Evolutionary conservation across 2,888 invertebrate genomes (phyloP), one percentile per base, ranked within the genome.

Genomic region (Onthophagus sagittarius): DNA sequence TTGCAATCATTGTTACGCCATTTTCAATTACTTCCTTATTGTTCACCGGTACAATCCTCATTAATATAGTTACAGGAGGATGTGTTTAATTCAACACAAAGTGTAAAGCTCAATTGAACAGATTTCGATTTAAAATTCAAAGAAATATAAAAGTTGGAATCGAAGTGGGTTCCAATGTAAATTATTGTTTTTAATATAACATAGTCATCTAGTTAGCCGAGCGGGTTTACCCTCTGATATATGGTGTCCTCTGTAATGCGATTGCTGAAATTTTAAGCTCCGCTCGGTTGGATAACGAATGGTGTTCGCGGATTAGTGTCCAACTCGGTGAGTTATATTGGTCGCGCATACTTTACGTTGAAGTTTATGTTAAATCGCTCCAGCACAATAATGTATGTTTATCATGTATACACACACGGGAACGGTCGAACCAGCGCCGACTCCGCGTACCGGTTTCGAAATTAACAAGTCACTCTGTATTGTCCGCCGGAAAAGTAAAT

Each of bases 351-450:
- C 80, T 83, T 81, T 82, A 82, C 81, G 81, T 81, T 78, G 79
- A 83, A 81, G 82, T 81, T 81, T 82, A 81, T 82, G 81, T 83
- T 81, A 80, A 81, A 81, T 81, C 81, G 81, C 80, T 78, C 79
- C 78, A 76, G 76, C 79, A 82, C 79, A 82, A 82, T 82, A 82
- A 82, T 81, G 77, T 78, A 81, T 80, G 78, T 79, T 81, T 80
- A 79, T 76, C 74, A 74, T 74, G 74, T 23, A 32, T 23, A 32
- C 31, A 15, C 31, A 32, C 32, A 23, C 23, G 31, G n/a, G 23
- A 31, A 31, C n/a, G 31, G 23, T 64, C 31, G 4, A 6, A 6
- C n/a, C 67, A 67, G 67, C 23, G 32, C 31, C 31, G 15, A 63
- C 23, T 4, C 67, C 15, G 31, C 71, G 72, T 75, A 74, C 73